Base-by-base conservation (phyloP, 2,888 invertebrate genomes). In the Leptinotarsa rubiginosa region DNA sequence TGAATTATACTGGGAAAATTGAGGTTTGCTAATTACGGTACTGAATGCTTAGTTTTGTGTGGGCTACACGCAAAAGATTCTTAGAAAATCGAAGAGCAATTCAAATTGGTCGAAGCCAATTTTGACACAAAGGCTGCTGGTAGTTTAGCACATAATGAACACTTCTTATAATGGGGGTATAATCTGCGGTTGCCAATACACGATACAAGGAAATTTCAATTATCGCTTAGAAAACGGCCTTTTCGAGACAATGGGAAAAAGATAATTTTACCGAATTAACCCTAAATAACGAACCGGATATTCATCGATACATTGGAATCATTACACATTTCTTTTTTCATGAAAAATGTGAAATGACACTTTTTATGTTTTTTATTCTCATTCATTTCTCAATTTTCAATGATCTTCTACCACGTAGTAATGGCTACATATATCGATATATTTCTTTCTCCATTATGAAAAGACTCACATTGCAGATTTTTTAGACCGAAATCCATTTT, bases 71-170 rank as follows among this genome's bases (percentile, higher is more conserved):
- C 62, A n/a, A 62, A 25, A 15, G 22, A 56, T 56, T 56, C 56
- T 56, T 20, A 56, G 62, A 25, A 62, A 62, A 62, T 25, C 25
- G 62, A 25, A 62, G 41, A 25, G 62, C 25, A 62, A 31, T n/a
- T 5, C 5, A 41, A 62, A 62, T 16, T 12, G 62, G 62, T 62
- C 41, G 62, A 15, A 41, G 31, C 54, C 56, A 56, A 71, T 52
- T 65, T 71, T 65, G 52, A 71, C 71, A 71, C 74, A 67, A 70
- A 67, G 62, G 47, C 54, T 70, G 70, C 56, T 59, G 59, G 59
- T 68, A 68, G 74, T 67, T 74, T 74, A 74, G 70, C 70, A 74
- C 74, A 67, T 70, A 62, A 50, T 64, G 25, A 65, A 66, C 70
- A 68, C 67, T 70, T 68, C 50, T 5, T n/a, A 67, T 67, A 74